phyloP scores from a whole-genome alignment of 2,888 invertebrate genomes.

The Temnothorax rugatulus region DNA sequence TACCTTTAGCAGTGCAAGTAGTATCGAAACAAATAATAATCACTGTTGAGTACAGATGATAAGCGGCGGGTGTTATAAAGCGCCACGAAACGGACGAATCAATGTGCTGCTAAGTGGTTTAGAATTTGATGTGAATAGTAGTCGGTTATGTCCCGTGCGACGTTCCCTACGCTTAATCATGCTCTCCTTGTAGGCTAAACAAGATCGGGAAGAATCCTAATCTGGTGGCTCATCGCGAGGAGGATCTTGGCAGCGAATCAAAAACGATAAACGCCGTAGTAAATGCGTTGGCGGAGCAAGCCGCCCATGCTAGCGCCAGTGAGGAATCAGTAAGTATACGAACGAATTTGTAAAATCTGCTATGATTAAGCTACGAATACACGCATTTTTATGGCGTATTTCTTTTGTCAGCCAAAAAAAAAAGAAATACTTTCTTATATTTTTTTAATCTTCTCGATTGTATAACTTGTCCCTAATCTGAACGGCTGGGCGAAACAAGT shows the following conservation, averaged over 20 bases:
- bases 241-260: slow-evolving; percentile 90
- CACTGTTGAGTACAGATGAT: slow-evolving; percentile 50
- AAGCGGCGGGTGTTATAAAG: slow-evolving; percentile 50
- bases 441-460: neutral
- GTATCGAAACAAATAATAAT: slow-evolving; percentile 66
- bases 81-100: slow-evolving; percentile 45
- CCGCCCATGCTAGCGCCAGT: slow-evolving; percentile 93
- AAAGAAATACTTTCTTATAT: neutral
- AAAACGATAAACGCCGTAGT: slow-evolving; percentile 97
- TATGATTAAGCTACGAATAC: neutral
- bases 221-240: slow-evolving; percentile 93
- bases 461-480: neutral
- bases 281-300: slow-evolving; percentile 96
- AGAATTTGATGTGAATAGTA: slow-evolving; percentile 82
- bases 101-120: slow-evolving; percentile 77
- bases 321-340: slow-evolving; percentile 89
- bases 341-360: neutral
- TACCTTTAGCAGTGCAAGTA: slow-evolving; percentile 75
- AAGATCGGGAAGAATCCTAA: slow-evolving; percentile 99
- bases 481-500: neutral
- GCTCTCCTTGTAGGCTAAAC: slow-evolving; percentile 90
- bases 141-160: slow-evolving; percentile 82
- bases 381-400: neutral
- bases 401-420: neutral
- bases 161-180: slow-evolving; percentile 86